These are phyloP conservation scores for Microcebus jonahi DNA, from an alignment of 2,113 vertebrate genomes.

Conservation along the genomic window DNA sequence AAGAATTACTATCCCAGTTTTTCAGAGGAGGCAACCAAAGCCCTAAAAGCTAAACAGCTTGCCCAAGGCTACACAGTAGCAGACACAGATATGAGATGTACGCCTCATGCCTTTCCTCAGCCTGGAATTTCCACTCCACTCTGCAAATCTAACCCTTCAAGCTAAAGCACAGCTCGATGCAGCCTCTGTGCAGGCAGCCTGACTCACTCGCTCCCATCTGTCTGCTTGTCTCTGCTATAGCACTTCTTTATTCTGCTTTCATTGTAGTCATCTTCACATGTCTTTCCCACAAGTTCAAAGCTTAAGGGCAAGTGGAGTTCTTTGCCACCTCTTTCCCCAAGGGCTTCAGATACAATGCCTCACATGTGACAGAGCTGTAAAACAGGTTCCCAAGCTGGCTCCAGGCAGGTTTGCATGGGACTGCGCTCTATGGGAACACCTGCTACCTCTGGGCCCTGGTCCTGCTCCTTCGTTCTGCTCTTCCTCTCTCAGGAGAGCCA, in stretches of 20 bases:
- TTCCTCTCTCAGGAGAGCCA: neutral
- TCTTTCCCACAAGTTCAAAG: neutral
- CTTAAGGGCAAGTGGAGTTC: neutral
- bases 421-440: neutral
- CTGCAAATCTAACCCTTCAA: neutral
- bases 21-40: neutral
- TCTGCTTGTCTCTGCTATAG: neutral
- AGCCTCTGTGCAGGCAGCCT: neutral
- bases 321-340: neutral
- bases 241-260: neutral
- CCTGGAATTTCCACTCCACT: neutral
- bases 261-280: neutral
- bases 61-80: neutral
- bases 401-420: neutral
- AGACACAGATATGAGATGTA: neutral
- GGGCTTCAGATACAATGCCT: neutral
- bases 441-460: neutral
- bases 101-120: neutral
- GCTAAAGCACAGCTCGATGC: neutral
- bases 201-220: neutral
- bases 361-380: neutral
- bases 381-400: neutral
- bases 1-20: conserved; percentile 11
- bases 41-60: neutral
- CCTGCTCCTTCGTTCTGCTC: neutral